These are phyloP conservation scores for Priocnemis perturbator DNA, from an alignment of 2,888 invertebrate species.

Conservation along the genomic window DNA sequence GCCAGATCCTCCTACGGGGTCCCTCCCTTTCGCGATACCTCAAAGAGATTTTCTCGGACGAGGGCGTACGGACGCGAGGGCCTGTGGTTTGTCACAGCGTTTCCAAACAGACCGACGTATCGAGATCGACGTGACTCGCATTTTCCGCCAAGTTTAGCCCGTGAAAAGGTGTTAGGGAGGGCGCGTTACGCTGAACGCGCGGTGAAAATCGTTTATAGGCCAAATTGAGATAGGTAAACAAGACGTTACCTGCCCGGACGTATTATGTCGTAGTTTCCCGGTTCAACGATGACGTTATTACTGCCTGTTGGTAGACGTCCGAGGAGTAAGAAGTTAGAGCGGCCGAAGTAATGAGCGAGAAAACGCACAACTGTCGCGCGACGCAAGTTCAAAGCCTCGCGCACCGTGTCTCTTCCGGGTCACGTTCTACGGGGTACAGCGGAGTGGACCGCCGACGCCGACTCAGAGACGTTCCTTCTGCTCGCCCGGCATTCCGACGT, in stretches of 20 bases:
- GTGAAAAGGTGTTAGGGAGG: constrained; percentile 13
- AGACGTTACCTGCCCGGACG: too few species aligned
- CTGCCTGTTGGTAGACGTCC: too few species aligned
- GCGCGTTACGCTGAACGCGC: neutral
- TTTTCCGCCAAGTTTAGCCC: constrained; percentile 20
- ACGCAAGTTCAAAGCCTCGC: too few species aligned
- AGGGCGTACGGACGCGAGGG: neutral
- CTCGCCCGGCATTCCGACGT: constrained; percentile 17
- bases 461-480: constrained; percentile 14
- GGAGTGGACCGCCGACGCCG: neutral
- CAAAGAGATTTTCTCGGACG: neutral
- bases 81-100: constrained; percentile 6
- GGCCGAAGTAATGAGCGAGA: too few species aligned
- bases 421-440: neutral
- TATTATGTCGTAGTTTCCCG: too few species aligned
- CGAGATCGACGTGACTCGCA: constrained; percentile 12
- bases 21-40: constrained; percentile 8
- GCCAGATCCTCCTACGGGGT: constrained; percentile 7
- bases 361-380: too few species aligned
- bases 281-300: too few species aligned
- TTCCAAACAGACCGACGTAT: constrained; percentile 22
- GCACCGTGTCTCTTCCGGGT: neutral
- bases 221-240: too few species aligned
- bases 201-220: neutral
- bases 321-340: too few species aligned